Base-by-base conservation (phyloP, 2,888 invertebrate species). In the Mesoligia furuncula region DNA sequence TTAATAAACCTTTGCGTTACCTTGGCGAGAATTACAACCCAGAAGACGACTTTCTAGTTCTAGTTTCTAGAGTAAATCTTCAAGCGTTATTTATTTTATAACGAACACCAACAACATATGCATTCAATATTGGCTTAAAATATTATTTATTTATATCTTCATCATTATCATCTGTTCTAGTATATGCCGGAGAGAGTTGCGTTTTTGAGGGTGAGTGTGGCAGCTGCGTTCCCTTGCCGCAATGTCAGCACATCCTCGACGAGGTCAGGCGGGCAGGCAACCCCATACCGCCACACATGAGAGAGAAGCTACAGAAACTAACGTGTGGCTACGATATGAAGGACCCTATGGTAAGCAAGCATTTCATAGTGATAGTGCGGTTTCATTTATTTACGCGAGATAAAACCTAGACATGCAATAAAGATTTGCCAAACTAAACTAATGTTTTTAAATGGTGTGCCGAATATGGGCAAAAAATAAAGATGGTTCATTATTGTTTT, bases 261-360 rank as follows among this genome's bases (percentile, higher is more conserved):
- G 95, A 95, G 77, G 91, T 96, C 70, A 88, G 77, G 45, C 88
- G 75, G 4, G 93, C 92, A 6, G 95, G 95, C 6, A 90, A 80
- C 4, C 94, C 95, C 0, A 93, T 95, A 91, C 93, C 95, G 0
- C 57, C 79, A 2, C 73, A 90, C 73, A 88, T 95, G 79, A 91
- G 93, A 42, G 84, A 81, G 24, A 94, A 92, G 75, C 90, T 96
- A 1, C 91, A 91, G 20, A 81, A 84, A 0, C 83, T 95, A 0
- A 89, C 90, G 0, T 96, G 96, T 76, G 95, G 96, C 0, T 96
- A 91, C 76, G 87, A 91, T 9, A 62, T 54, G 2, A 81, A 86
- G 24, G 90, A 93, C 6, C 95, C 95, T 36, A 75, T 95, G 91
- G 96, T 96, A 91, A 87, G 87, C 20, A 61, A 39, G 3, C 2